Base-by-base conservation (phyloP, 2,113 vertebrate genomes). In the Ptilorrhoa leucosticta region DNA sequence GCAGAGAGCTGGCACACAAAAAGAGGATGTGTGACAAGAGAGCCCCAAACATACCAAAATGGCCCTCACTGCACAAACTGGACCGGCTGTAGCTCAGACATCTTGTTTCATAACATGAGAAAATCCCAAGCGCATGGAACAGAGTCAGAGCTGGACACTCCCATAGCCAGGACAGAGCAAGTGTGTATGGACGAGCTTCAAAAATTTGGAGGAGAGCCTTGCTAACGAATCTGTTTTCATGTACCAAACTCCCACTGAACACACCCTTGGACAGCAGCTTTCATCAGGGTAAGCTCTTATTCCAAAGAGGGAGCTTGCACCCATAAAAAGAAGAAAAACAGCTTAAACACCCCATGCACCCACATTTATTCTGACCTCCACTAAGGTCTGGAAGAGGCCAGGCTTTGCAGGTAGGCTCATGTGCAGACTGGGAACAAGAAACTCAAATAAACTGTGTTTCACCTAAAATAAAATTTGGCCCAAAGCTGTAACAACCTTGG, bases 201-300 rank as follows among this genome's bases (percentile, higher is more conserved):
- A 80, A 87, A 94, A 61, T 61, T 37, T 10, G 1, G 80, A 90
- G 93, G 65, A 94, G 11, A 96, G 79, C 54, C 33, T 80, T 63
- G 54, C 65, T 84, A 88, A 87, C 5, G 15, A 70, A 88, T 77
- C 28, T 94, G 84, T 89, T 94, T 89, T 60, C 70, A 20, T 35
- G 45, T 45, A 54, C 22, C 82, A 56, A 75, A 27, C 47, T 64
- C 65, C 50, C 40, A 82, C 4, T 11, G 18, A 89, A 92, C 89
- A 95, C 83, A 2, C 94, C 94, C 87, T 93, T 72, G 73, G 83
- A 95, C 33, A 94, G 82, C 26, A 42, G 90, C 89, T 95, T 56
- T 69, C 56, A 48, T 45, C 4, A 1, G 56, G 39, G 22, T n/a
- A 40, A 90, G 73, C 22, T 42, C 63, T 58, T 56, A 45, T 37